These are phyloP conservation scores for Apteryx owenii DNA, from an alignment of 2,113 vertebrate genomes.

Conservation along the genomic window DNA sequence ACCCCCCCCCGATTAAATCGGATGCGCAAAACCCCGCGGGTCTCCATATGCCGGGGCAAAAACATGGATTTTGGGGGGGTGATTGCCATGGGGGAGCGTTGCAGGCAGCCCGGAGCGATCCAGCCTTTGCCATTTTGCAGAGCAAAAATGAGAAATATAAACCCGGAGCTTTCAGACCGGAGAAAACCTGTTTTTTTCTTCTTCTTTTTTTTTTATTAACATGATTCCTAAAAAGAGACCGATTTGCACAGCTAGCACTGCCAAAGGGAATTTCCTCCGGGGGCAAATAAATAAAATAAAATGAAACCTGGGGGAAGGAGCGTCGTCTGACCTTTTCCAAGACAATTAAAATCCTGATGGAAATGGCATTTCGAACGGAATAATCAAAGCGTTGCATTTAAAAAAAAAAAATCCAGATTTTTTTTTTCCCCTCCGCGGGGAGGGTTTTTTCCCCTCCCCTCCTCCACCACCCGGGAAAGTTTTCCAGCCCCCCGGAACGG, in stretches of 20 bases:
- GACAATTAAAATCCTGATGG: conserved; percentile 30
- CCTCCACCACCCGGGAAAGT: too few species aligned
- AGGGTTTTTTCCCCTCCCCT: neutral
- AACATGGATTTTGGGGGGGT: fast-evolving
- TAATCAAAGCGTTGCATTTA: neutral
- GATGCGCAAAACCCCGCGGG: neutral
- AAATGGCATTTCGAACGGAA: neutral
- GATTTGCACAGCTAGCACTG: neutral
- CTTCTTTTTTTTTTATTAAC: neutral
- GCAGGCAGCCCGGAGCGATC: neutral
- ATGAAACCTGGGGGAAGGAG: neutral
- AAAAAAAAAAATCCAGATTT: neutral
- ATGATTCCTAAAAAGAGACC: neutral
- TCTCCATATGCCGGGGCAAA: neutral
- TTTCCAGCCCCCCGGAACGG: too few species aligned
- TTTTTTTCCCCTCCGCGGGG: neutral
- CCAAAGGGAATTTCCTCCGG: neutral
- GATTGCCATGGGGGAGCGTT: fast-evolving
- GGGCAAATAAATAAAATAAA: neutral
- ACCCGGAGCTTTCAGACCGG: fast-evolving
- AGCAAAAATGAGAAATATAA: neutral
- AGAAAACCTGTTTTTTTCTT: too few species aligned
- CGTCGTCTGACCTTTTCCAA: conserved; percentile 35
- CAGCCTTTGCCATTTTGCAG: neutral
- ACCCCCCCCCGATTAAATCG: neutral